Evolutionary conservation across 2,113 vertebrate species (phyloP).

Genomic region (Colinus virginianus): DNA sequence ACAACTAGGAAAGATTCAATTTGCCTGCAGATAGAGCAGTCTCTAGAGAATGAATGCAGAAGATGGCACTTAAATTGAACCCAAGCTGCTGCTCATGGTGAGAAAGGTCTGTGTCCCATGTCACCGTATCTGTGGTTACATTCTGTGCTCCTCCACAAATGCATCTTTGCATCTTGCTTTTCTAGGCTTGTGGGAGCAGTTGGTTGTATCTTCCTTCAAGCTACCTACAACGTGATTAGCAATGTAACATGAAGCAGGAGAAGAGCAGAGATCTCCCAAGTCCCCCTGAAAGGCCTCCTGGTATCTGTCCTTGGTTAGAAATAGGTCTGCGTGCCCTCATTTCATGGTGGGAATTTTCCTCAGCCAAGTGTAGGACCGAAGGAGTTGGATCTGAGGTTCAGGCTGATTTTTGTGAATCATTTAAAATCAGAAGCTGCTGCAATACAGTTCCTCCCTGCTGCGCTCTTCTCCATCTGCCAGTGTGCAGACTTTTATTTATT

Average conservation of each 20-base stretch:
- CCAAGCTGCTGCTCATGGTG: not conserved
- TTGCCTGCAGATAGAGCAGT: not conserved
- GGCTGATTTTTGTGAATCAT: not conserved
- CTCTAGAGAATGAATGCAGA: not conserved
- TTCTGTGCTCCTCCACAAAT: not conserved
- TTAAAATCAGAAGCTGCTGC: constrained; percentile 26
- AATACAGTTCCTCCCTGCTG: not conserved
- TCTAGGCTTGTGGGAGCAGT: not conserved
- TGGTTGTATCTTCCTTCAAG: not conserved
- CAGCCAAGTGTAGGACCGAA: not conserved
- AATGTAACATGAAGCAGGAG: not conserved
- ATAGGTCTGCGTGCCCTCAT: not conserved
- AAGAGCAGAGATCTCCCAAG: not conserved
- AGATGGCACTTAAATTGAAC: not conserved
- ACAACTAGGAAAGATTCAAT: not conserved
- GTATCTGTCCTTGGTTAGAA: not conserved
- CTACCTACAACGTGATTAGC: not conserved
- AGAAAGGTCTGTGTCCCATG: not conserved
- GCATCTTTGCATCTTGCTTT: not conserved
- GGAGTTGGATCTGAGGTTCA: not conserved
- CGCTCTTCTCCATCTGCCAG: constrained; percentile 37
- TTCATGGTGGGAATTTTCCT: not conserved
- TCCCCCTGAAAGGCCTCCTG: not conserved
- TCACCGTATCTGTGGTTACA: accelerated
- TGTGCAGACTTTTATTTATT: constrained; percentile 30